phyloP scores from a whole-genome alignment of 2,797 vertebrate genomes.

The Gobionotothen gibberifrons region DNA sequence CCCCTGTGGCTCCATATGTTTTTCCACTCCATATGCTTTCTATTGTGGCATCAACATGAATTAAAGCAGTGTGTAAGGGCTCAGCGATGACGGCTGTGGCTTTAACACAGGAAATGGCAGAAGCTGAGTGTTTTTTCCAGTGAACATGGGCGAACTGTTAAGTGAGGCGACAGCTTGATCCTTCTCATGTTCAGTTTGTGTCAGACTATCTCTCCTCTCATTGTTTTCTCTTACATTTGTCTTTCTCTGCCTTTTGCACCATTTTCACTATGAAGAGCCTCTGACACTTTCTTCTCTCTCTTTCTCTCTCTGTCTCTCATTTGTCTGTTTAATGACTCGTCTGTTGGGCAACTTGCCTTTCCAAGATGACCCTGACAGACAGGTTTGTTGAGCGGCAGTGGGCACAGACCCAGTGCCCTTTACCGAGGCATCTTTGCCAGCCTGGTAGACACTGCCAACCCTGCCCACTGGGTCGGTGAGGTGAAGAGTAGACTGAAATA shows the following conservation, averaged over 20 bases:
- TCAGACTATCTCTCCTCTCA: conserved; percentile 31
- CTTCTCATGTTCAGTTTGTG: conserved; percentile 35
- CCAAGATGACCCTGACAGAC: conserved; percentile 41
- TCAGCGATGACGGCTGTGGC: conserved; percentile 9
- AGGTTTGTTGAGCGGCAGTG: conserved; percentile 46
- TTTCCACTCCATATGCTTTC: conserved; percentile 26
- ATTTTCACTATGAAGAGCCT: conserved; percentile 18
- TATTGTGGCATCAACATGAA: conserved; percentile 11
- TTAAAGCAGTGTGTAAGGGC: not conserved
- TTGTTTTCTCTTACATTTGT: conserved; percentile 19
- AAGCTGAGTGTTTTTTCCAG: conserved; percentile 33
- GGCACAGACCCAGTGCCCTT: conserved; percentile 55
- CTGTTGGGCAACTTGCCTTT: conserved; percentile 23
- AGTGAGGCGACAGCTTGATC: conserved; percentile 19
- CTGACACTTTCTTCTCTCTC: conserved; percentile 5
- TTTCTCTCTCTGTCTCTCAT: not conserved
- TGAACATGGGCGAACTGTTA: conserved; percentile 46
- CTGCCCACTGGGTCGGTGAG: conserved; percentile 11
- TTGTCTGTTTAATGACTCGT: conserved; percentile 37
- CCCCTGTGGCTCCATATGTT: conserved; percentile 15
- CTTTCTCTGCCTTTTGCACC: conserved; percentile 15
- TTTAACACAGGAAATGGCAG: conserved; percentile 34
- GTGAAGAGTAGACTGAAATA: conserved; percentile 50
- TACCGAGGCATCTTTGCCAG: conserved; percentile 52
- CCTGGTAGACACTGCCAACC: conserved; percentile 37